Percentiles rank a stretch among this genome's conserved stretches.
phyloP scores from a whole-genome alignment of 2,113 vertebrate species.

The Leucopsar rothschildi region DNA sequence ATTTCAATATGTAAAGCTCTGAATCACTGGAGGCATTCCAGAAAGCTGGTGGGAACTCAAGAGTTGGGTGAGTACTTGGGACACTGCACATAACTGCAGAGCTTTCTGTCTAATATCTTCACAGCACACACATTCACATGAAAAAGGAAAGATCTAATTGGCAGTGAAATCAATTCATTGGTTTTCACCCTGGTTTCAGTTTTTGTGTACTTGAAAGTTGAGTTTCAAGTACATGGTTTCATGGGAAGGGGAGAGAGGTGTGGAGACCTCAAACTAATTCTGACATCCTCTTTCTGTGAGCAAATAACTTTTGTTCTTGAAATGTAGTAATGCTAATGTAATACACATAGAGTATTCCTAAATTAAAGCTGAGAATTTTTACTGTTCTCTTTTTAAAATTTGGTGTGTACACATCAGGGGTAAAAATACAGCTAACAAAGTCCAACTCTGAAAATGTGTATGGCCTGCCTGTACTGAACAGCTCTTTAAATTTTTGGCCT shows the following conservation, averaged over 20 bases:
- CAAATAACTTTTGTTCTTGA: background rate
- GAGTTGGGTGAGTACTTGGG: background rate
- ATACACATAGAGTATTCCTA: background rate
- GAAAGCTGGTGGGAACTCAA: background rate
- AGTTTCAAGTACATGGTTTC: background rate
- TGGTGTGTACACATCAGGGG: background rate
- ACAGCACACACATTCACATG: background rate
- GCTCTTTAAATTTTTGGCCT: background rate
- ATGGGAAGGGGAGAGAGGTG: background rate
- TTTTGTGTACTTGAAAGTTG: background rate
- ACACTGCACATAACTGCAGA: background rate
- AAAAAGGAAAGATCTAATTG: background rate
- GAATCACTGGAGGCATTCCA: background rate
- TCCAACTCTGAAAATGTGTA: background rate
- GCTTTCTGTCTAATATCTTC: background rate
- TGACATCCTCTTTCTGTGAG: background rate
- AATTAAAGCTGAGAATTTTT: background rate
- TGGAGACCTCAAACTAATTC: background rate
- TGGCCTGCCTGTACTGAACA: background rate
- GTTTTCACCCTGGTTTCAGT: background rate
- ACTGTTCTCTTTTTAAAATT: background rate
- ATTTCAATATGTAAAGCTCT: background rate
- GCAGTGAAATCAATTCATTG: background rate
- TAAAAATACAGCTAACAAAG: background rate
- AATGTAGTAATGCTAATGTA: background rate